Percentiles rank a stretch among this genome's conserved stretches.
Evolutionary conservation across 2,797 vertebrate species (phyloP).

Genomic region (Pipistrellus nathusii): DNA sequence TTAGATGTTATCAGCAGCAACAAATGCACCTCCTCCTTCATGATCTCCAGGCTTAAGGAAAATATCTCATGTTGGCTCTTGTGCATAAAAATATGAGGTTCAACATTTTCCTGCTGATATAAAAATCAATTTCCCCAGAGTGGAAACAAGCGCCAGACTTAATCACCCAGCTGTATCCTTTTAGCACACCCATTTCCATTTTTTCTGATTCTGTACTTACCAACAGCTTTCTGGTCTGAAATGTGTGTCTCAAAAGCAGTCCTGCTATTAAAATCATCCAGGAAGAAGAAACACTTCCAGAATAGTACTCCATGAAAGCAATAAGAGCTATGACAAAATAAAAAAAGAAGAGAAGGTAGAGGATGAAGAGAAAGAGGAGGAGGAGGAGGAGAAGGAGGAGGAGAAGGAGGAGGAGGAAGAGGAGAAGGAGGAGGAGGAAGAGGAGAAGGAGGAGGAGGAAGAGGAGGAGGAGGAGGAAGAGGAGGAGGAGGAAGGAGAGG

Average conservation of each 20-base stretch:
- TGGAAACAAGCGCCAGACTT: not conserved
- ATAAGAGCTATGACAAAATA: not conserved
- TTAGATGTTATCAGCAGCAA: not conserved
- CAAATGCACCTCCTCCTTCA: not conserved
- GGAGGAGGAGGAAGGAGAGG: too few relatives aligned
- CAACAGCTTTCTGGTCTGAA: conserved; percentile 21
- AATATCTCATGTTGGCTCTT: not conserved
- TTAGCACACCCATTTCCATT: not conserved
- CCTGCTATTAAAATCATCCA: conserved; percentile 21
- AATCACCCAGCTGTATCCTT: not conserved
- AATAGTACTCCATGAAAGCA: not conserved
- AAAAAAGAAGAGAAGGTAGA: too few relatives aligned
- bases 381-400: too few relatives aligned
- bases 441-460: too few relatives aligned
- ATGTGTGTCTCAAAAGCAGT: not conserved
- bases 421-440: too few relatives aligned
- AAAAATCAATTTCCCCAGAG: not conserved
- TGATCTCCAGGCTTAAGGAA: conserved; percentile 18
- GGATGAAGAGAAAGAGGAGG: too few relatives aligned
- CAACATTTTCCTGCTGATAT: not conserved
- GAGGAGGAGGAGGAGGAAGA: too few relatives aligned
- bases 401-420: too few relatives aligned
- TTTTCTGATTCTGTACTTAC: not conserved
- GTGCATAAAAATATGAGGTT: not conserved
- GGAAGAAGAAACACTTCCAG: not conserved